phyloP scores from a whole-genome alignment of 2,888 invertebrate species.

The Hypselothyrea guttata region DNA sequence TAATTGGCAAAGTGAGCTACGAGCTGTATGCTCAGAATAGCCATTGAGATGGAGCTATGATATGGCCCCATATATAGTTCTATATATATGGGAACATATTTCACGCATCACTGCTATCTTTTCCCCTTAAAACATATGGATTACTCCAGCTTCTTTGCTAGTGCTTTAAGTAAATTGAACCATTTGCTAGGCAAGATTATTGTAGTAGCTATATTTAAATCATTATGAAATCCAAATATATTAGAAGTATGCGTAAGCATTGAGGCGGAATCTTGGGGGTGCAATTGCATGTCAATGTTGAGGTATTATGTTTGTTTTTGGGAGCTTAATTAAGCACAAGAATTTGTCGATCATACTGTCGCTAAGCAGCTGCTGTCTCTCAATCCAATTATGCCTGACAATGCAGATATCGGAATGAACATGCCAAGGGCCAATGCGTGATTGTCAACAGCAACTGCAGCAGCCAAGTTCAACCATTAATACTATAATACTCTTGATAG shows the following conservation, averaged over 20 bases:
- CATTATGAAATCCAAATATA: constrained; percentile 29
- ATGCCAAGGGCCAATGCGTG: constrained; percentile 65
- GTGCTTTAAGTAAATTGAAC: constrained; percentile 47
- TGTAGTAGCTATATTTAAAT: constrained; percentile 66
- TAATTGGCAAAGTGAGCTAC: constrained; percentile 65
- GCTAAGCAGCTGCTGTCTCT: constrained; percentile 44
- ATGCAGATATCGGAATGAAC: constrained; percentile 42
- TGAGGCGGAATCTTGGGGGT: constrained; percentile 28
- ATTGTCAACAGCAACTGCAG: constrained; percentile 66
- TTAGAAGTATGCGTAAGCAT: too few species aligned
- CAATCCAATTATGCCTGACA: constrained; percentile 51
- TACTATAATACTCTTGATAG: not conserved
- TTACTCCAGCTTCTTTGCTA: constrained; percentile 58
- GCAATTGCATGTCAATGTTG: constrained; percentile 35
- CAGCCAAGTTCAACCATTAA: constrained; percentile 60
- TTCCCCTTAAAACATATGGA: constrained; percentile 1
- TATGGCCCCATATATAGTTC: constrained; percentile 33
- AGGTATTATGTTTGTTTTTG: constrained; percentile 55
- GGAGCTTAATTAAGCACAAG: constrained; percentile 67
- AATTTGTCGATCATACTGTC: constrained; percentile 30
- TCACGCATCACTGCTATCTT: not conserved
- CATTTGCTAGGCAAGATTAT: constrained; percentile 48
- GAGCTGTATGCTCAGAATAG: constrained; percentile 49
- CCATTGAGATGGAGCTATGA: constrained; percentile 54
- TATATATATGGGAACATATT: too few species aligned